A percentile compares a stretch with the other conserved stretches of the same genome.
Conservation (phyloP, 2,797 vertebrate genomes). For the Ciconia nigra region DNA sequence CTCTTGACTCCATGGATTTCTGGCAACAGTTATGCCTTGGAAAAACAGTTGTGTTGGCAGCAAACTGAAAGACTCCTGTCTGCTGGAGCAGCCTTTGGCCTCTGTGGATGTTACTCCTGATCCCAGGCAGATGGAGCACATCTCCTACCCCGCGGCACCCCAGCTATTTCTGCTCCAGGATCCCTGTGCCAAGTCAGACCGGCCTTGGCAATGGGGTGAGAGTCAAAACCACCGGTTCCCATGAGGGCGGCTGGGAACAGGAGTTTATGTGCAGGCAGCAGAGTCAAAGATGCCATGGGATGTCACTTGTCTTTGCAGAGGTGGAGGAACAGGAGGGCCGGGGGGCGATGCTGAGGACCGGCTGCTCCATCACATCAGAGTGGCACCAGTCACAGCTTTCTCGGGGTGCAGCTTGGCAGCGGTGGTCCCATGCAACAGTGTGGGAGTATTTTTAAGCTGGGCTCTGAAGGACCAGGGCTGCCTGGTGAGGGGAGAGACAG, state of each 20-base stretch:
- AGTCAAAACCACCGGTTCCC: not conserved
- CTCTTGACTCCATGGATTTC: conserved; percentile 23
- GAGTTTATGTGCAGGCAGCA: not conserved
- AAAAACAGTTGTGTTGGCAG: conserved; percentile 52
- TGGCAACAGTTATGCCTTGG: not conserved
- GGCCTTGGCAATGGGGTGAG: accelerated
- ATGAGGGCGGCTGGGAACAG: not conserved
- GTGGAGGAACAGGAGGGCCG: not conserved
- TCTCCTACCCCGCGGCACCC: not conserved
- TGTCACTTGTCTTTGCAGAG: not conserved
- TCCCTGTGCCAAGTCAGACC: not conserved
- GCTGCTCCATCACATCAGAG: not conserved
- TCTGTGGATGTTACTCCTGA: not conserved
- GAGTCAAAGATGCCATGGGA: not conserved
- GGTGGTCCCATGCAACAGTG: not conserved
- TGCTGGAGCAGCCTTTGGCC: conserved; percentile 16
- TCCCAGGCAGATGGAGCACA: not conserved
- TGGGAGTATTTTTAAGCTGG: not conserved
- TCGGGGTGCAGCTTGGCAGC: not conserved
- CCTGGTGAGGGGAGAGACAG: not conserved
- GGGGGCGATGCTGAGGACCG: not conserved
- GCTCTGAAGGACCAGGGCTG: not conserved
- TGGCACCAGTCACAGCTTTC: not conserved
- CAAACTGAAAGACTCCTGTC: not conserved
- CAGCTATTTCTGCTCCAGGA: not conserved